Evolutionary conservation across 2,113 vertebrate species (phyloP).

Genomic region (Macquaria australasica): DNA sequence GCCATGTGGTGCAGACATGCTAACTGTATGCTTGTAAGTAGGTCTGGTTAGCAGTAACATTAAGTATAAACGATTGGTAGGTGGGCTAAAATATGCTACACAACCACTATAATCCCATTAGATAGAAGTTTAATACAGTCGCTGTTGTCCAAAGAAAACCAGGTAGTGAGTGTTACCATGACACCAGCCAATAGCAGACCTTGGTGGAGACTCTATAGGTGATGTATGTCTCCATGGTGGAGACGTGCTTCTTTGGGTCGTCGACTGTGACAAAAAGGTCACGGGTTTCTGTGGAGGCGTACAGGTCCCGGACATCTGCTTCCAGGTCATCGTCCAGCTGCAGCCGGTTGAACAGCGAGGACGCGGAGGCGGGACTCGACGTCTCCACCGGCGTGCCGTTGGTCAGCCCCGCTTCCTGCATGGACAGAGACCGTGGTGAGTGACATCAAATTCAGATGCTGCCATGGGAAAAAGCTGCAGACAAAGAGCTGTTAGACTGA

Average conservation of each 20-base stretch:
- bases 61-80: not conserved
- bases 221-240: conserved; percentile 99
- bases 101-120: not conserved
- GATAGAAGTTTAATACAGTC: not conserved
- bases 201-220: conserved; percentile 97
- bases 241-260: conserved; percentile 97
- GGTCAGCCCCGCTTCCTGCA: conserved; percentile 91
- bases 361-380: conserved; percentile 93
- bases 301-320: conserved; percentile 89
- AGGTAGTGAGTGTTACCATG: not conserved
- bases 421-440: conserved; percentile 27
- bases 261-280: conserved; percentile 98
- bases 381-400: conserved; percentile 94
- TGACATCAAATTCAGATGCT: conserved; percentile 18
- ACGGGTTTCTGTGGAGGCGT: conserved; percentile 88
- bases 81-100: not conserved
- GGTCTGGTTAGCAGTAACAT: not conserved
- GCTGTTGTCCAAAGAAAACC: not conserved
- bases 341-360: conserved; percentile 93
- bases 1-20: not conserved
- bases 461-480: not conserved
- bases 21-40: not conserved
- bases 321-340: conserved; percentile 95
- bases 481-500: conserved; percentile 62
- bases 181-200: conserved; percentile 79